Evolutionary conservation across 2,888 invertebrate species (phyloP).

Genomic region (Campaea margaritaria): DNA sequence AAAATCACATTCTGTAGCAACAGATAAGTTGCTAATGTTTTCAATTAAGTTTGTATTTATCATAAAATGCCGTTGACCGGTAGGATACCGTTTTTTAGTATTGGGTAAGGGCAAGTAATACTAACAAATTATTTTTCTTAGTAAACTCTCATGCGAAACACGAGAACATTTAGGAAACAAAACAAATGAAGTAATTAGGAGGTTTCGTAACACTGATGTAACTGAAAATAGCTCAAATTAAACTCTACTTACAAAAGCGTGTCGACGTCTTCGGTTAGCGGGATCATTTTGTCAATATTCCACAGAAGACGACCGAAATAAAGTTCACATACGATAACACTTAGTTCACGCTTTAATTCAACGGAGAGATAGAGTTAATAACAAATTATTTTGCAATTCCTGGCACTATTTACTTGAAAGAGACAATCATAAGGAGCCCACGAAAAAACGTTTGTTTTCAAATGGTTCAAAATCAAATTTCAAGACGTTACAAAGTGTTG

Average conservation of each 20-base stretch:
- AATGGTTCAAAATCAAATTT: conserved; percentile 23
- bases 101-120: too few species aligned
- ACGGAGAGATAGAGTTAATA: neutral
- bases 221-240: conserved; percentile 3
- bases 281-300: conserved; percentile 57
- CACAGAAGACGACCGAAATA: conserved; percentile 40
- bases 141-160: too few species aligned
- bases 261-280: conserved; percentile 63
- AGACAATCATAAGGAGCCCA: neutral
- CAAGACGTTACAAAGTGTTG: neutral
- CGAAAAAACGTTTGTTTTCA: conserved; percentile 56
- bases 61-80: too few species aligned
- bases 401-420: neutral
- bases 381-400: neutral
- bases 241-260: conserved; percentile 70
- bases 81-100: too few species aligned
- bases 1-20: too few species aligned
- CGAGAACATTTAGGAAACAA: too few species aligned
- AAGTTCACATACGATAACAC: neutral
- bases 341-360: neutral
- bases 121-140: too few species aligned
- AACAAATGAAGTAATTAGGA: too few species aligned
- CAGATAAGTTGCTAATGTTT: too few species aligned
- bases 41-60: too few species aligned
- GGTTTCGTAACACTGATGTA: neutral